Conservation (phyloP, 35 echinoderm and acorn worm species). For the Anneissia japonica region DNA sequence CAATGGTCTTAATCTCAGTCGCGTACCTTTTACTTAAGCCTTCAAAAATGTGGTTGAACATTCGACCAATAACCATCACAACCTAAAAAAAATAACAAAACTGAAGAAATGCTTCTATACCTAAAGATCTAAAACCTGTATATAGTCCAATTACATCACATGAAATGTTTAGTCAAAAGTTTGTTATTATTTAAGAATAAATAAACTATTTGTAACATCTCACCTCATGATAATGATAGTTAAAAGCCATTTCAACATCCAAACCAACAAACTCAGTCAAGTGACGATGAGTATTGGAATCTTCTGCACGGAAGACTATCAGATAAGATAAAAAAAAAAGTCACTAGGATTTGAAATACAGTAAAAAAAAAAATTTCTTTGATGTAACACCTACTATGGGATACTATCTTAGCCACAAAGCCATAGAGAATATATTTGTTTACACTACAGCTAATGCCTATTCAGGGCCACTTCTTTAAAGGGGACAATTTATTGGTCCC, state of each 20-base stretch:
- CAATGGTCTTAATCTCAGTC: constrained; percentile 72
- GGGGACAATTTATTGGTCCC: not conserved
- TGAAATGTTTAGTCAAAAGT: too few relatives aligned
- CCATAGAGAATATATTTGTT: not conserved
- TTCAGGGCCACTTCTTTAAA: not conserved
- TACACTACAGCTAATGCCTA: too few relatives aligned
- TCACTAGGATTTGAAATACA: too few relatives aligned
- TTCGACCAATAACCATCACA: constrained; percentile 74
- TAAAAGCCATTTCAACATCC: constrained; percentile 93
- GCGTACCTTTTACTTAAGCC: constrained; percentile 65
- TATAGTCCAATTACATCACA: too few relatives aligned
- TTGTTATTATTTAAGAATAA: not conserved
- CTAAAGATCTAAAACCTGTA: too few relatives aligned
- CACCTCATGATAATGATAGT: constrained; percentile 99
- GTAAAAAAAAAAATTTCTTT: too few relatives aligned
- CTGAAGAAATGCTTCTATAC: too few relatives aligned
- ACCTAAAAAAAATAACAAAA: constrained; percentile 23
- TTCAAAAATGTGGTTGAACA: constrained; percentile 88
- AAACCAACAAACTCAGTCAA: constrained; percentile 87
- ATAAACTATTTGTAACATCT: not conserved
- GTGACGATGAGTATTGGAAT: constrained; percentile 98
- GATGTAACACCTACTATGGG: too few relatives aligned
- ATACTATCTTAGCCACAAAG: too few relatives aligned
- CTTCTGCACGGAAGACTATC: constrained; percentile 87
- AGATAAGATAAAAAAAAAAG: too few relatives aligned